Conservation (phyloP, 2,888 invertebrate species). For the Meiosimyza platycephala region DNA sequence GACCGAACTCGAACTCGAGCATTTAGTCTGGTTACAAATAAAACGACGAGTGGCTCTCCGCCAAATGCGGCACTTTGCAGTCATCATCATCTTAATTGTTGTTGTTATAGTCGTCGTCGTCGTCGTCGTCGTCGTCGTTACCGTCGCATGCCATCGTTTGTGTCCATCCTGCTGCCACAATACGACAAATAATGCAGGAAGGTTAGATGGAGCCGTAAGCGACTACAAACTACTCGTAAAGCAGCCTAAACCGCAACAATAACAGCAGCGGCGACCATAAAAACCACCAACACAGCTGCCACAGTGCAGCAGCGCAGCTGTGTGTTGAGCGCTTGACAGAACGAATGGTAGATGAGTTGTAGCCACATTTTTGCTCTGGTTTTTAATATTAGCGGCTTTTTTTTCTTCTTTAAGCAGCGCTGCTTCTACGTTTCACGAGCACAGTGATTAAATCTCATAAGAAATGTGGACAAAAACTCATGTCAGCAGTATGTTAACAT, state of each 20-base stretch:
- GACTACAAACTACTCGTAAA: conserved; percentile 4
- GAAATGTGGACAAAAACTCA: no score
- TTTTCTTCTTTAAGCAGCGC: no score
- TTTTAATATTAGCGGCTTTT: no score
- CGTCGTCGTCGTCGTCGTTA: not conserved
- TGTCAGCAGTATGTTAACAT: no score
- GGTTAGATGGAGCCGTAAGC: not conserved
- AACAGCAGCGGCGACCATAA: not conserved
- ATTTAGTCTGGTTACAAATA: not conserved
- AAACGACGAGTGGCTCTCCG: conserved; percentile 25
- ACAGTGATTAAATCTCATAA: no score
- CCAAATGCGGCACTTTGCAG: conserved; percentile 33
- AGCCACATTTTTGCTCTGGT: conserved; percentile 13
- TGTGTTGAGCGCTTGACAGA: not conserved
- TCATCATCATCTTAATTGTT: conserved; percentile 1
- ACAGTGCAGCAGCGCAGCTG: not conserved
- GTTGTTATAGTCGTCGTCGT: not conserved
- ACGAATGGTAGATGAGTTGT: conserved; percentile 22
- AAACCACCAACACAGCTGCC: conserved; percentile 2
- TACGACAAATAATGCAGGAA: conserved; percentile 10
- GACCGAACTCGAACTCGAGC: not conserved
- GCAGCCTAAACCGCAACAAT: not conserved
- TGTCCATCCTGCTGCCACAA: conserved; percentile 27
- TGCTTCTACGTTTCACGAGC: no score
- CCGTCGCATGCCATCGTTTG: not conserved